Evolutionary conservation across 1,140 invertebrate species (phyloP), one percentile per base, ranked within the genome.

Genomic region (Bombus balteatus): DNA sequence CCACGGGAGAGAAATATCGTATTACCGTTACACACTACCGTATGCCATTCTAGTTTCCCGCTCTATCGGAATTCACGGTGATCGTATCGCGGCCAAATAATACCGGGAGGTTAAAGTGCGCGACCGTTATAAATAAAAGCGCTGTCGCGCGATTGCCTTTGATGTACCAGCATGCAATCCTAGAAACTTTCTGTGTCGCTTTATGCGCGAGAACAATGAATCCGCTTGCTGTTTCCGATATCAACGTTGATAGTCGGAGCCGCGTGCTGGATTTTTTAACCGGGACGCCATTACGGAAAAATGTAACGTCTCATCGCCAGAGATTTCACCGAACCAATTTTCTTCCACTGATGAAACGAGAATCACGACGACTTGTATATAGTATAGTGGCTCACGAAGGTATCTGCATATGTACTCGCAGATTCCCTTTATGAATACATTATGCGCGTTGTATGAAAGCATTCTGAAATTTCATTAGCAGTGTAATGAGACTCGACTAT

Each of bases 1-100:
- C 73, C 81, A 28, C 37, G 73, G n/a, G 81, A 82, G 81, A 83
- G 73, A 83, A 83, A 83, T 83, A 83, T 83, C 72, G 72, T 41
- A 76, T 75, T 75, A 76, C 34, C 74, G 73, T 83, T 75, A 70
- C 53, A 77, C 71, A 74, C 74, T 82, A 82, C 71, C 81, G 59
- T 53, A 53, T 53, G 72, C 72, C 81, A 65, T 83, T 83, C 32
- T 37, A 59, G 72, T 59, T 68, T 68, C 32, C 73, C 73, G 28
- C 59, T 62, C 43, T 83, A 70, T 66, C 65, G 74, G 66, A 83
- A 83, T 83, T 70, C 74, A 83, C 41, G 22, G 22, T 15, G 82
- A 83, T 78, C 82, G 62, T 57, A 70, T 83, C 62, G 39, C 22
- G 41, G n/a, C 12, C 65, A 57, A 83, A 83, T 41, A 57, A 68